A percentile compares a stretch with the other conserved stretches of the same genome.
phyloP scores from a whole-genome alignment of 2,888 invertebrate species.

The Ennomos fuscantarius region DNA sequence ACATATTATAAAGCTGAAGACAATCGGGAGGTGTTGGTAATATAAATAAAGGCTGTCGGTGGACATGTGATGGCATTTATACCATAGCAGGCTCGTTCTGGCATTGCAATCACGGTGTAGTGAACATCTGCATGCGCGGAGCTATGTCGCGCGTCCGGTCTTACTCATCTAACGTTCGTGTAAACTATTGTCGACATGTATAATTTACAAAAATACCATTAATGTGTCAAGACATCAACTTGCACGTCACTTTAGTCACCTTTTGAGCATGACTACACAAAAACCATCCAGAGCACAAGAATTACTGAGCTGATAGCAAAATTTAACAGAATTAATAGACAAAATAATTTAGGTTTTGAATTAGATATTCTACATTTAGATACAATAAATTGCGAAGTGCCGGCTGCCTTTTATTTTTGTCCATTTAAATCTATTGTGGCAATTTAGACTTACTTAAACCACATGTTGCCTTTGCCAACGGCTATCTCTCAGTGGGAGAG shows the following conservation, averaged over 20 bases:
- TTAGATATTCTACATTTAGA: too few species aligned
- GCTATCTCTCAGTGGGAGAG: conserved; percentile 72
- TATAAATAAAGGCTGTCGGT: conserved; percentile 67
- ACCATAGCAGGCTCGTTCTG: conserved; percentile 75
- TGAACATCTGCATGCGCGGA: conserved; percentile 75
- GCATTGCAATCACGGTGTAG: conserved; percentile 75
- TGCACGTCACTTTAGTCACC: background rate
- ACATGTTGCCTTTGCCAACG: conserved; percentile 48
- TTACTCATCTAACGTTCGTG: conserved; percentile 75
- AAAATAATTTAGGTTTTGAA: too few species aligned
- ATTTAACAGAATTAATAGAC: too few species aligned
- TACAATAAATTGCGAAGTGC: conserved; percentile 4
- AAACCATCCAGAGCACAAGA: background rate
- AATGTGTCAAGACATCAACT: conserved; percentile 11
- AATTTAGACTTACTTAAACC: conserved; percentile 29
- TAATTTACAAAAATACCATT: conserved; percentile 46
- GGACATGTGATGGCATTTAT: conserved; percentile 79
- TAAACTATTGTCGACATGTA: conserved; percentile 53
- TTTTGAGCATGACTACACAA: background rate
- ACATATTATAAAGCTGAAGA: conserved; percentile 69
- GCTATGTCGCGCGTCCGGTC: conserved; percentile 75
- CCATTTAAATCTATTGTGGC: conserved; percentile 12
- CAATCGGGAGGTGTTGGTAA: conserved; percentile 74
- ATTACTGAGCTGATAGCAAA: too few species aligned
- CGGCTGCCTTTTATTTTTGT: conserved; percentile 6